Percentiles rank a stretch among this genome's conserved stretches.
Conservation (phyloP, 2,797 vertebrate species). For the Sebastes ruberrimus region DNA sequence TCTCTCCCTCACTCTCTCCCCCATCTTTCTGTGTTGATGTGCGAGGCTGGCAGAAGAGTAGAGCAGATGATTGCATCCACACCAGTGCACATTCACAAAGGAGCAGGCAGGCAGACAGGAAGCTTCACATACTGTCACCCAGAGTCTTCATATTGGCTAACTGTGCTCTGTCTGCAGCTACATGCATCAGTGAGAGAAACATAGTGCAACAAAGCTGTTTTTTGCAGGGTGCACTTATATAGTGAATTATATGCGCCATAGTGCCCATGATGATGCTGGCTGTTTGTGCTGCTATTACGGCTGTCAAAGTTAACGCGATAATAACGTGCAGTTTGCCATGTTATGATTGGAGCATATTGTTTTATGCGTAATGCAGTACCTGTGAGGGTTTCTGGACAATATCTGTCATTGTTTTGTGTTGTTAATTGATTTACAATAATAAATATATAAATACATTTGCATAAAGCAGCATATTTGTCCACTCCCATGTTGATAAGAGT, state of each 20-base stretch:
- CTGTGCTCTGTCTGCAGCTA: slow-evolving; percentile 3
- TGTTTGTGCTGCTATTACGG: not conserved
- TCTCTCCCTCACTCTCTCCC: not conserved
- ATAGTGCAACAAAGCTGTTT: not conserved
- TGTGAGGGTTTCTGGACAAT: too few relatives aligned
- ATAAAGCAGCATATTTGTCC: too few relatives aligned
- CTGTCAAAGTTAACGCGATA: too few relatives aligned
- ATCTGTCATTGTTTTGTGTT: too few relatives aligned
- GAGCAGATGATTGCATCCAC: slow-evolving; percentile 73
- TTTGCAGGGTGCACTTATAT: not conserved
- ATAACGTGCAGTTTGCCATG: too few relatives aligned
- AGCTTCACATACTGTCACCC: slow-evolving; percentile 46
- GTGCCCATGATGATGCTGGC: not conserved
- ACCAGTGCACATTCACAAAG: slow-evolving; percentile 75
- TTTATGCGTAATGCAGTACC: too few relatives aligned
- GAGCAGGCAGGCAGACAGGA: slow-evolving; percentile 47
- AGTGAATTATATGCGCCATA: not conserved
- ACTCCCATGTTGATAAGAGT: too few relatives aligned
- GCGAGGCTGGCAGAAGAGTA: slow-evolving; percentile 47
- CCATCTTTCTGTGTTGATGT: slow-evolving; percentile 38
- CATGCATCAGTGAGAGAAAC: not conserved
- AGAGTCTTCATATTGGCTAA: slow-evolving; percentile 27
- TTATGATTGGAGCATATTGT: too few relatives aligned
- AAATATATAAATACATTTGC: too few relatives aligned
- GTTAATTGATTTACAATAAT: too few relatives aligned